Evolutionary conservation across 2,888 invertebrate species (phyloP), one percentile per base, ranked within the genome.

Genomic region (Synanthedon formicaeformis): DNA sequence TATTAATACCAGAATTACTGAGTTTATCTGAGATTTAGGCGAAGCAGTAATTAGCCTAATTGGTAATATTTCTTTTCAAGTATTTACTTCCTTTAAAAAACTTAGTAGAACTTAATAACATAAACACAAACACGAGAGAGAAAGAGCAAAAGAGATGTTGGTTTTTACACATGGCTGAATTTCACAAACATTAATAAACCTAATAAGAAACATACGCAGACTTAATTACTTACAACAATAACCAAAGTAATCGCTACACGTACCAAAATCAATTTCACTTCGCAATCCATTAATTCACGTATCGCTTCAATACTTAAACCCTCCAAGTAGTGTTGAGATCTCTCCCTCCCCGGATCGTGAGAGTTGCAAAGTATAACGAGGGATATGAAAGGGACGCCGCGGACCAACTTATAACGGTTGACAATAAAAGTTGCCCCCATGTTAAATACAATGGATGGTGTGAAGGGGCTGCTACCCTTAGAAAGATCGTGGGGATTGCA

Each of bases 351-450:
- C 45, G n/a, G 6, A 14, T 45, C 45, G n/a, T 45, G 6, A 3
- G 13, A 45, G 8, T 14, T 13, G 45, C 14, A 6, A 12, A 14
- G 45, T 45, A 45, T 13, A 45, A 45, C 41, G 13, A 3, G n/a
- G 41, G 41, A 2, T 3, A 6, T 72, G 62, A 77, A 83, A 77
- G 68, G 64, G 57, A 60, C 62, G 60, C 59, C 61, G 62, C 56
- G 61, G 77, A 51, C 73, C 80, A 58, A 18, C 52, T 51, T 66
- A 62, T 52, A 61, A 55, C 78, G 77, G 84, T 57, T 60, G 66
- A 65, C 69, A 78, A 75, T 85, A 81, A 85, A 85, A 79, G 77
- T 84, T 72, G 80, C 85, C 85, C 75, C 80, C 71, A 78, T 75
- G 73, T 69, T 75, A 73, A 78, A 78, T 73, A 85, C 81, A 85